Conservation (phyloP, 2,888 invertebrate genomes). For the Boloria selene region DNA sequence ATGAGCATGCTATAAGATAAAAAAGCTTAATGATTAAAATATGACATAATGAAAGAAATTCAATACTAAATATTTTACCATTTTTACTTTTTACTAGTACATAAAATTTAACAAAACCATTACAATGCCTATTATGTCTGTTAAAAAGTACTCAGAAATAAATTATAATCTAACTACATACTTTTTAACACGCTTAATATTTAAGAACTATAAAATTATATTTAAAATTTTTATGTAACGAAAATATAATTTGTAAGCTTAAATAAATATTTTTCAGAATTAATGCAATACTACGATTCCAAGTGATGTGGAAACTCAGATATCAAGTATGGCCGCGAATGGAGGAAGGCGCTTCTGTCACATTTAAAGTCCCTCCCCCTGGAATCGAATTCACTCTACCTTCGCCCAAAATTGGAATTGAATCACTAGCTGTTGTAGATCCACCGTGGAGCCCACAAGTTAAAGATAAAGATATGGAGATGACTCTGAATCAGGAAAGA, state of each 20-base stretch:
- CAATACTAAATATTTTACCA: too few relatives aligned
- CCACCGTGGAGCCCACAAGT: slow-evolving; percentile 99
- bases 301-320: slow-evolving; percentile 97
- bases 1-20: too few relatives aligned
- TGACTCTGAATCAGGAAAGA: slow-evolving; percentile 98
- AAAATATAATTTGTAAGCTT: too few relatives aligned
- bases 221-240: too few relatives aligned
- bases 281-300: slow-evolving; percentile 85
- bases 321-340: slow-evolving; percentile 99
- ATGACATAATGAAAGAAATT: too few relatives aligned
- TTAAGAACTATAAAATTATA: too few relatives aligned
- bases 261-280: slow-evolving; percentile 57
- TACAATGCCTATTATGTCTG: neutral
- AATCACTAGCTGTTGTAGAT: slow-evolving; percentile 96
- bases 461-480: slow-evolving; percentile 99
- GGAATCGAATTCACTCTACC: slow-evolving; percentile 99
- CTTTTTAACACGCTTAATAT: too few relatives aligned
- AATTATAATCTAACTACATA: neutral
- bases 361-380: slow-evolving; percentile 99
- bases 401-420: slow-evolving; percentile 98
- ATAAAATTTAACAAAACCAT: neutral
- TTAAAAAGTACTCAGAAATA: neutral
- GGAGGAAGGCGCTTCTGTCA: slow-evolving; percentile 98
- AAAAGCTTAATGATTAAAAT: neutral
- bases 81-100: too few relatives aligned